phyloP scores from a whole-genome alignment of 2,113 vertebrate genomes.

The Ginglymostoma cirratum region DNA sequence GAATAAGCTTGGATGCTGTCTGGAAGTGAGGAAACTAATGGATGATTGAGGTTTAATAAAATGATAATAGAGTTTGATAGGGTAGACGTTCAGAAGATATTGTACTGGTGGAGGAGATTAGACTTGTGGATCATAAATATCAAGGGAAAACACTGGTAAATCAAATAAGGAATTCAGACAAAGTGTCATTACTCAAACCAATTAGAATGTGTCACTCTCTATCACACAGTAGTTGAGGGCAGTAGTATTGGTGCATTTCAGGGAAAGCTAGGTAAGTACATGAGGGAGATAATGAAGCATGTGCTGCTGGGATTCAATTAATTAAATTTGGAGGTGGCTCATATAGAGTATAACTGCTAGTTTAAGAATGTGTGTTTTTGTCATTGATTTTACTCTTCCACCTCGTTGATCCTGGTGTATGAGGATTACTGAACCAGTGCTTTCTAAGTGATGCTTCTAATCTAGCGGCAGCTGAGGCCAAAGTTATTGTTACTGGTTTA shows the following conservation, averaged over 20 bases:
- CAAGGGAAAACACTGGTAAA: not conserved
- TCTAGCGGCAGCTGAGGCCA: not conserved
- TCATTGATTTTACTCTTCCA: not conserved
- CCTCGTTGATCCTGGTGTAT: not conserved
- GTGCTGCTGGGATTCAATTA: not conserved
- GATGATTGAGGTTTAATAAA: not conserved
- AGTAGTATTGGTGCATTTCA: not conserved
- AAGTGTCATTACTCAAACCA: not conserved
- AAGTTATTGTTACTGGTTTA: not conserved
- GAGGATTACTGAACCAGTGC: not conserved
- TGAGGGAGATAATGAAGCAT: not conserved
- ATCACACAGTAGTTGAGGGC: not conserved
- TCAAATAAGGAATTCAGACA: not conserved
- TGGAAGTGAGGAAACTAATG: not conserved
- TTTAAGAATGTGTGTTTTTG: not conserved
- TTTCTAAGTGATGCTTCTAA: not conserved
- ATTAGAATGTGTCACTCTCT: not conserved
- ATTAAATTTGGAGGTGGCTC: not conserved
- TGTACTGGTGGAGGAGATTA: not conserved
- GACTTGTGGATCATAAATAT: not conserved
- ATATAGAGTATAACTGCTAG: not conserved
- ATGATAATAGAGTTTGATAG: not conserved
- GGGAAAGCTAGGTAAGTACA: not conserved
- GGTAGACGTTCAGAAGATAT: too few species aligned
- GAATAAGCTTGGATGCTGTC: not conserved